phyloP scores from a whole-genome alignment of 1,140 invertebrate species.

The Nephila pilipes region DNA sequence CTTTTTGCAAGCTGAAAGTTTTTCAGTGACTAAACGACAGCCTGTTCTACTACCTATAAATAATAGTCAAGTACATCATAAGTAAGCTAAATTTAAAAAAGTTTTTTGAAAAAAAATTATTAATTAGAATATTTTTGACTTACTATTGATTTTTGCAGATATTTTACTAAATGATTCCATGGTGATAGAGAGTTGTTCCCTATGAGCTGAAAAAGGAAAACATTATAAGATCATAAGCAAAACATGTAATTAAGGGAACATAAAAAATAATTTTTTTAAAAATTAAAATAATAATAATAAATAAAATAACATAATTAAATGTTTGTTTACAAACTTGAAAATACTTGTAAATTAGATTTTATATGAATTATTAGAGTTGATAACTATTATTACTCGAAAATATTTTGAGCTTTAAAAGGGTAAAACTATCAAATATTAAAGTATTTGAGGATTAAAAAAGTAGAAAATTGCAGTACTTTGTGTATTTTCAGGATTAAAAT shows the following conservation, averaged over 20 bases:
- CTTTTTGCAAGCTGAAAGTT: constrained; percentile 93
- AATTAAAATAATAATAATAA: background rate
- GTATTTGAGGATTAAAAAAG: too few relatives aligned
- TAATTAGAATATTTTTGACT: background rate
- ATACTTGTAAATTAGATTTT: too few relatives aligned
- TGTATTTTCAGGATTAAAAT: too few relatives aligned
- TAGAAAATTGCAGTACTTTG: too few relatives aligned
- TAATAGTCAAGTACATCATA: constrained; percentile 3
- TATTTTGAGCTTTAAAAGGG: too few relatives aligned
- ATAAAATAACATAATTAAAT: background rate
- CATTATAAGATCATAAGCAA: background rate
- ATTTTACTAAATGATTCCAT: constrained; percentile 92
- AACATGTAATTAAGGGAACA: background rate
- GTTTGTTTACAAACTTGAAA: too few relatives aligned
- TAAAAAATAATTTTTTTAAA: background rate
- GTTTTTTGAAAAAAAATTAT: background rate
- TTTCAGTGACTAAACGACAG: constrained; percentile 92
- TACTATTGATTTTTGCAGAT: constrained; percentile 87
- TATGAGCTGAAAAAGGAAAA: constrained; percentile 84
- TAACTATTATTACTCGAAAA: too few relatives aligned
- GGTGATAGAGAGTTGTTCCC: constrained; percentile 93
- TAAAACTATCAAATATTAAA: too few relatives aligned
- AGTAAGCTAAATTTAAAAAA: background rate
- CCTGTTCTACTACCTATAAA: constrained; percentile 88
- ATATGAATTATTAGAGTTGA: too few relatives aligned